phyloP scores from a whole-genome alignment of 2,113 vertebrate genomes.

The Mus musculus region DNA sequence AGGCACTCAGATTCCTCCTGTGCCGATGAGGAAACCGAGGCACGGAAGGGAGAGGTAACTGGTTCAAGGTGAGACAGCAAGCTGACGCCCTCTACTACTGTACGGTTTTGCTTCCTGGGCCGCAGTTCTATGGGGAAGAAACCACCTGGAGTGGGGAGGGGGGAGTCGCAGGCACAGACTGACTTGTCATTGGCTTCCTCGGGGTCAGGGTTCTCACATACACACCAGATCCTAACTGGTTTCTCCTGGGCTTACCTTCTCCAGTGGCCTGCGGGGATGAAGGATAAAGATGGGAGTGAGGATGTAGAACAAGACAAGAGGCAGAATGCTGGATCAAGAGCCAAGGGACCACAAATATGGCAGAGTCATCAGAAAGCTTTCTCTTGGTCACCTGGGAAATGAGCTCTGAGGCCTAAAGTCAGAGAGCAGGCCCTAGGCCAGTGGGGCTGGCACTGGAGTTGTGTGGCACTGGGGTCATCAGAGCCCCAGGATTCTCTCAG shows the following conservation, averaged over 20 bases:
- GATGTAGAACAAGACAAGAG: background rate
- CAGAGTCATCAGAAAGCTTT: background rate
- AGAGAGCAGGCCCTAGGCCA: background rate
- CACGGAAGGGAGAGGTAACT: background rate
- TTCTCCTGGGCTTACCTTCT: background rate
- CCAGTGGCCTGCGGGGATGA: background rate
- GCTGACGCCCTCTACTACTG: background rate
- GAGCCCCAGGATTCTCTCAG: background rate
- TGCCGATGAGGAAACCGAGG: constrained; percentile 42
- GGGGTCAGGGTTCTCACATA: background rate
- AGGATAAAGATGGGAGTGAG: background rate
- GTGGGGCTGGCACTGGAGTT: background rate
- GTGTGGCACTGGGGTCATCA: no score
- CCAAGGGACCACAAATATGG: background rate
- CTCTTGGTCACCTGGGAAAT: background rate
- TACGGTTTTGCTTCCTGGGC: background rate
- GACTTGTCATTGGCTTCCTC: background rate
- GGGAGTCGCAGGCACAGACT: background rate
- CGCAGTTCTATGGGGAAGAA: background rate
- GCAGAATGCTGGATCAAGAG: background rate
- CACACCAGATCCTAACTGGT: background rate
- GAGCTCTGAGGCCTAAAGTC: background rate
- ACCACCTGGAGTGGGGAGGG: background rate
- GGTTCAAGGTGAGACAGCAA: background rate
- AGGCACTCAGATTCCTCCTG: background rate